These are phyloP conservation scores for Drosophila suzukii DNA, from an alignment of 1,140 invertebrate species.

Conservation along the genomic window DNA sequence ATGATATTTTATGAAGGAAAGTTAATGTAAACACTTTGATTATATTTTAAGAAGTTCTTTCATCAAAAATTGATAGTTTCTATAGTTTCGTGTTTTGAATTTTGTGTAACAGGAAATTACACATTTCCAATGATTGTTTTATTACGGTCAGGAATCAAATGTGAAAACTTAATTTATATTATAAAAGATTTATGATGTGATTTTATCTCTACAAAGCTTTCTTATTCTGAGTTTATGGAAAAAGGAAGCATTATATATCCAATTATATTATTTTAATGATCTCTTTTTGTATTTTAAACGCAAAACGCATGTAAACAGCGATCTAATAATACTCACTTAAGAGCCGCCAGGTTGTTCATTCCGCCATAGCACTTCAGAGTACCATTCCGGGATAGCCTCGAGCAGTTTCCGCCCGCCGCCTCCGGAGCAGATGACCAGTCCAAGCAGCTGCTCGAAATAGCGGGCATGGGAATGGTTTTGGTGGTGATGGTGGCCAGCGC, in stretches of 20 bases:
- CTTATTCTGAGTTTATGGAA: not conserved
- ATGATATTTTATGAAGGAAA: no score
- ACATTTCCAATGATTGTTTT: no score
- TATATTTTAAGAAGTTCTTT: no score
- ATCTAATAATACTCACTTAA: slow-evolving; percentile 41
- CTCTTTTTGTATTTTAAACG: no score
- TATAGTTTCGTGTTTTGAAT: no score
- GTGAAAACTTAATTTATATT: not conserved
- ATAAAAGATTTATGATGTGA: no score
- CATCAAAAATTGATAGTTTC: no score
- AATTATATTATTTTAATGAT: not conserved
- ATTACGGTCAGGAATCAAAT: no score
- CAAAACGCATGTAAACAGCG: not conserved
- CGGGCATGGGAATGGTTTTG: not conserved
- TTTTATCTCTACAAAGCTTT: no score
- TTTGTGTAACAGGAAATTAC: no score
- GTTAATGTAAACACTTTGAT: no score
- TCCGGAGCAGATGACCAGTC: slow-evolving; percentile 72
- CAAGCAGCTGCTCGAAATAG: slow-evolving; percentile 40
- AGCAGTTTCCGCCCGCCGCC: slow-evolving; percentile 68
- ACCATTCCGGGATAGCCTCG: slow-evolving; percentile 48
- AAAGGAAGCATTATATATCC: not conserved
- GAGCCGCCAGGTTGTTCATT: slow-evolving; percentile 69
- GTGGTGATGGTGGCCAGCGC: slow-evolving; percentile 5
- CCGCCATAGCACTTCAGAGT: slow-evolving; percentile 73